These are phyloP conservation scores for Drosophila affinis DNA, from an alignment of 2,888 invertebrate genomes.

Conservation along the genomic window DNA sequence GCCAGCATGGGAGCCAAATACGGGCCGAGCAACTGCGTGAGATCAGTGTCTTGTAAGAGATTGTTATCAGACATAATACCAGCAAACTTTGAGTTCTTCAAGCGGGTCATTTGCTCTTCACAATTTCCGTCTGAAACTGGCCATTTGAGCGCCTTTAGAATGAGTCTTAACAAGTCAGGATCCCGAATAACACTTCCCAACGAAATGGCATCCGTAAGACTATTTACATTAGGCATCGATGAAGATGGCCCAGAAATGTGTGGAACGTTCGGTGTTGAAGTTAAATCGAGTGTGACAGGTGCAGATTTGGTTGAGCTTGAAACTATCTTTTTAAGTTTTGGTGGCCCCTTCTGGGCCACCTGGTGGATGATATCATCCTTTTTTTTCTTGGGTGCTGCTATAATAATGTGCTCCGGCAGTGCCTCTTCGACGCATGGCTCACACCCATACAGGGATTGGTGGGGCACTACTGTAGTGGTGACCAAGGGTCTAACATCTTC, in stretches of 20 bases:
- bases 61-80: conserved; percentile 82
- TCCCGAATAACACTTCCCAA: conserved; percentile 83
- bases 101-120: conserved; percentile 78
- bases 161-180: conserved; percentile 82
- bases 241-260: conserved; percentile 12
- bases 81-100: conserved; percentile 81
- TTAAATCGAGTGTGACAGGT: conserved; percentile 32
- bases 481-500: conserved; percentile 54
- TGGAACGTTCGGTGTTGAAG: conserved; percentile 21
- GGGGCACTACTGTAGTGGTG: conserved; percentile 51
- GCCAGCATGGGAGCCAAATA: conserved; percentile 76
- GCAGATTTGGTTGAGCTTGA: conserved; percentile 14
- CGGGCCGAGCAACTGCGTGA: conserved; percentile 82
- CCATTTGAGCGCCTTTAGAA: conserved; percentile 83
- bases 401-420: conserved; percentile 69
- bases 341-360: conserved; percentile 28
- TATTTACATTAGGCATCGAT: conserved; percentile 50
- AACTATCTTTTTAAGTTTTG: conserved; percentile 39
- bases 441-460: conserved; percentile 46
- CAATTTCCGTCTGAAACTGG: conserved; percentile 77
- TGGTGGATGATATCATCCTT: conserved; percentile 54
- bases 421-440: conserved; percentile 68
- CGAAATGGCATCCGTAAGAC: conserved; percentile 78
- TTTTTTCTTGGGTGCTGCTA: conserved; percentile 69
- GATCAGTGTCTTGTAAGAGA: conserved; percentile 82